Evolutionary conservation across 1,140 invertebrate species (phyloP), one percentile per base, ranked within the genome.

Genomic region (Acyrthosiphon pisum): DNA sequence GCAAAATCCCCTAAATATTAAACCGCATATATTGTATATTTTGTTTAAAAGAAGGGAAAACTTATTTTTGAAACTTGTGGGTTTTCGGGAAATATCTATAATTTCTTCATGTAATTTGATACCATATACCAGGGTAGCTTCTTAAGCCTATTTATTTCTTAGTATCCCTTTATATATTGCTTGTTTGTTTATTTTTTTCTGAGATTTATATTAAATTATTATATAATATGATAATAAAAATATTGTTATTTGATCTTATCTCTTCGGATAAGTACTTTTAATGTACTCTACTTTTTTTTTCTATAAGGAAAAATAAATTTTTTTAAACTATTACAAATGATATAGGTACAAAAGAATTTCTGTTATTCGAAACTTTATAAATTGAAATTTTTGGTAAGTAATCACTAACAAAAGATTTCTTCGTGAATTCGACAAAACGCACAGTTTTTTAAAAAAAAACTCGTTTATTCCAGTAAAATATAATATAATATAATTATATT

Each of bases 81-180:
- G 87, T 89, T 89, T 53, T 89, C 87, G 48, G 22, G 22, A 89
- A 37, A 89, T 89, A 22, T 89, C 30, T 53, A 53, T 53, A 53
- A 89, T 89, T 89, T 89, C 46, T 89, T 22, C n/a, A 9, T 35
- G 87, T n/a, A 89, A 89, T 53, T 37, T 11, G 48, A 89, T 89
- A 89, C 14, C 87, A 20, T 53, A 88, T 30, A 88, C 6, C 30
- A 30, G 84, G 84, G 20, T 48, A 48, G 86, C 26, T 48, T 22
- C 86, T 88, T 88, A 88, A 88, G 86, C 86, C 46, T 48, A 48
- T 50, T 50, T n/a, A 35, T 88, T 88, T 88, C 86, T 48, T 46
- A 30, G 86, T 88, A 88, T 48, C 46, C 84, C 44, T 88, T 48
- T 88, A 88, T 88, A 35, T 50, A 44, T 48, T 48, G 46, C 48